These are phyloP conservation scores for Plumapathes pennacea DNA, from an alignment of 92 coral and sea anemone genomes.

Conservation along the genomic window DNA sequence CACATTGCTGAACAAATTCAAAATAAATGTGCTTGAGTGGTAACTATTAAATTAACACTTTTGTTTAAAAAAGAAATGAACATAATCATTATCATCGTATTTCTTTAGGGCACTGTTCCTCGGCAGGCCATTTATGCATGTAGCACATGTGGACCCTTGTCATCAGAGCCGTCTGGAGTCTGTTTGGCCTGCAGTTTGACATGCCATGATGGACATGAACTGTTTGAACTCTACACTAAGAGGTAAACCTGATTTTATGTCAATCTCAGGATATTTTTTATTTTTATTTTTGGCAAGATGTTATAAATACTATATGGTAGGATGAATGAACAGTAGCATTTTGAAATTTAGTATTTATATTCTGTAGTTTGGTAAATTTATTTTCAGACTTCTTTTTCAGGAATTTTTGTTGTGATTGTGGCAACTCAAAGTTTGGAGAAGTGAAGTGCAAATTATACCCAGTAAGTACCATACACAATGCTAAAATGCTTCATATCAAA, in stretches of 20 bases:
- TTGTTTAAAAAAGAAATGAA: no score
- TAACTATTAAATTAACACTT: no score
- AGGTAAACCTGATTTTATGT: conserved; percentile 54
- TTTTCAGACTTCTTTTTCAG: conserved; percentile 48
- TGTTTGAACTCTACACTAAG: conserved; percentile 94
- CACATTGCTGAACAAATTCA: no score
- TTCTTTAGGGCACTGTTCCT: conserved; percentile 80
- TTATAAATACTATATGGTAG: neutral
- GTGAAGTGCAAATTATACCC: conserved; percentile 78
- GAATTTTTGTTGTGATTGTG: conserved; percentile 94
- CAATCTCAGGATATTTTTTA: neutral
- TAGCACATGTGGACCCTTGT: conserved; percentile 65
- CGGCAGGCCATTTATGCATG: conserved; percentile 96
- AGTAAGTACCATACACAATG: conserved; percentile 51
- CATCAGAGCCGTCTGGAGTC: conserved; percentile 70
- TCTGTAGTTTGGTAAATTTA: no score
- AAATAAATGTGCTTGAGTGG: no score
- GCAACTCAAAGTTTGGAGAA: conserved; percentile 70
- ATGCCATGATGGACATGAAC: conserved; percentile 92
- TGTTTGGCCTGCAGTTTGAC: conserved; percentile 89
- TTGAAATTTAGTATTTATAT: no score
- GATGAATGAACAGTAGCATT: no score
- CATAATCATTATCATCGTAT: no score
- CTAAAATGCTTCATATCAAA: neutral
- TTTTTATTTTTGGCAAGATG: neutral